Evolutionary conservation across 1,140 invertebrate species (phyloP).

Genomic region (Thaumatotibia leucotreta): DNA sequence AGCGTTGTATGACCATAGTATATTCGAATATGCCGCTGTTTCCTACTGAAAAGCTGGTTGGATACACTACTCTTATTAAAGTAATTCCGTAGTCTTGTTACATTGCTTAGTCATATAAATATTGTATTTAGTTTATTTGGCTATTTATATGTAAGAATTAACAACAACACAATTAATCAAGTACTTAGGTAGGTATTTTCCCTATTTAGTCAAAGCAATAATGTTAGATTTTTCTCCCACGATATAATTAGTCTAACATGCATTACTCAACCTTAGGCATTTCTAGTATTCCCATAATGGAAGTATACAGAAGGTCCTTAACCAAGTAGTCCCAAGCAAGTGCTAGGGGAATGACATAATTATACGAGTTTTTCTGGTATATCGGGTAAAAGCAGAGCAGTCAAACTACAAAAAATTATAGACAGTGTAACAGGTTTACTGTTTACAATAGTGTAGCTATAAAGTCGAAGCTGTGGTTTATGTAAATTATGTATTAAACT

Average conservation of each 20-base stretch:
- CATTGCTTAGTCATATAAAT: no score
- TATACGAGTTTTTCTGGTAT: neutral
- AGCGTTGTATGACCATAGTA: no score
- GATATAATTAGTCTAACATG: neutral
- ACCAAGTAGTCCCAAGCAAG: no score
- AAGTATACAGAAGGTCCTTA: neutral
- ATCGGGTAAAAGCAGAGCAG: neutral
- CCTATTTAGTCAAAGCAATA: neutral
- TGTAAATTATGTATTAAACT: no score
- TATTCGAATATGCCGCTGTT: no score
- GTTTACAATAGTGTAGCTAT: neutral
- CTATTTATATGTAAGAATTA: no score
- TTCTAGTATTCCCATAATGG: neutral
- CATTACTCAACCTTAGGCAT: neutral
- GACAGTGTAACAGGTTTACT: neutral
- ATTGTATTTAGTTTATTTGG: no score
- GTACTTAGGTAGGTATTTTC: neutral
- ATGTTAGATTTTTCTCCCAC: conserved; percentile 4
- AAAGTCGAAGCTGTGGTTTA: neutral
- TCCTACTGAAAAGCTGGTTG: no score
- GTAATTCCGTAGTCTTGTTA: no score
- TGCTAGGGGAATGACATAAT: neutral
- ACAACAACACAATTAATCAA: no score
- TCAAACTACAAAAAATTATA: neutral
- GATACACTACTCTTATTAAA: no score